Conservation (phyloP, 1,140 invertebrate genomes). For the Globodera ellingtonae region DNA sequence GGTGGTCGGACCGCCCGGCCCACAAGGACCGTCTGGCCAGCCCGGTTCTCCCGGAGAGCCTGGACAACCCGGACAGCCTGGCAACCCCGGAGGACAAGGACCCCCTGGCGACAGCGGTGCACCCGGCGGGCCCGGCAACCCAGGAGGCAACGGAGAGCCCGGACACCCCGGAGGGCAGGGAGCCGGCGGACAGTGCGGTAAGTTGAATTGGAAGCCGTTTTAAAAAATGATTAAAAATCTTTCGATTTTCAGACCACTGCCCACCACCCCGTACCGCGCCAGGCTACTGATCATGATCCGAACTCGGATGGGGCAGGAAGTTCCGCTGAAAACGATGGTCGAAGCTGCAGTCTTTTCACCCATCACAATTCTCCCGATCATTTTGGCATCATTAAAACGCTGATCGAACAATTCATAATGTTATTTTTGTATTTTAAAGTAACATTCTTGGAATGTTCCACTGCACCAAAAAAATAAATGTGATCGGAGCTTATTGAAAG, state of each 20-base stretch:
- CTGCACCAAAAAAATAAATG: neutral
- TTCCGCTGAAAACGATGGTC: neutral
- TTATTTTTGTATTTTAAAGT: neutral
- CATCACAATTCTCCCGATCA: neutral
- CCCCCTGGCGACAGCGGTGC: slow-evolving; percentile 21
- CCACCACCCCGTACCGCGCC: slow-evolving; percentile 18
- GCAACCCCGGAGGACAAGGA: slow-evolving; percentile 19
- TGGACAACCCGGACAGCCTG: slow-evolving; percentile 14
- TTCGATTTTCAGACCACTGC: neutral
- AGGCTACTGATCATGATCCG: slow-evolving; percentile 8
- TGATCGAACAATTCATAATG: neutral
- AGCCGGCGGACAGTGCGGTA: slow-evolving; percentile 2
- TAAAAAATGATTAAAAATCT: neutral
- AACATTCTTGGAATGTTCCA: neutral
- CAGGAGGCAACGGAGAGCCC: slow-evolving; percentile 12
- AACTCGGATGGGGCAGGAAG: neutral
- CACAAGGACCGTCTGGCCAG: slow-evolving; percentile 7
- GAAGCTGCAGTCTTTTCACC: neutral
- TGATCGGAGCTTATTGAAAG: too few relatives aligned
- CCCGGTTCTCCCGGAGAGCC: slow-evolving; percentile 4
- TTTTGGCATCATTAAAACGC: neutral
- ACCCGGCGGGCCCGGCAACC: slow-evolving; percentile 14
- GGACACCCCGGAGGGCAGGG: neutral
- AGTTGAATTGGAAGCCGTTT: neutral
- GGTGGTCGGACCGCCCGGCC: slow-evolving; percentile 39